Conservation (phyloP, 2,113 vertebrate genomes). For the Dissostichus mawsoni region DNA sequence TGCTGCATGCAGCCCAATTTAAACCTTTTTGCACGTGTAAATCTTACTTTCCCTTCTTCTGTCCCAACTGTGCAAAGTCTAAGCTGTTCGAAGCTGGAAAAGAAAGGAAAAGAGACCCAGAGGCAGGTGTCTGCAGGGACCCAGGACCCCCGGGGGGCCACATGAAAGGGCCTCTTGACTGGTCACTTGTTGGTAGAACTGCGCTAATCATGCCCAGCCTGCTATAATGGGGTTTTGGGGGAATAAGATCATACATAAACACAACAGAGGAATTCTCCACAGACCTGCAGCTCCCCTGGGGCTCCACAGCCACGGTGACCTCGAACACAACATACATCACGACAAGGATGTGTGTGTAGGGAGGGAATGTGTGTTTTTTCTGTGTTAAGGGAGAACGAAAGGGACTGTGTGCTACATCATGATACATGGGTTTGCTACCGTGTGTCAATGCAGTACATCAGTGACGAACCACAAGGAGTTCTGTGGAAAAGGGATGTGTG, state of each 20-base stretch:
- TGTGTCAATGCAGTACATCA: constrained; percentile 37
- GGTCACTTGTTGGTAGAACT: constrained; percentile 62
- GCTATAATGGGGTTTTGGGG: neutral
- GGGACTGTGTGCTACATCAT: neutral
- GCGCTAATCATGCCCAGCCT: constrained; percentile 42
- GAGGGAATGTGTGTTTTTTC: constrained; percentile 5
- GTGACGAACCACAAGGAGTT: constrained; percentile 20
- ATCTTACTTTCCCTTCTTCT: neutral
- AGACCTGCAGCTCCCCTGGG: constrained; percentile 48
- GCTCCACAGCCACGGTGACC: constrained; percentile 14
- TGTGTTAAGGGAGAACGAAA: constrained; percentile 2
- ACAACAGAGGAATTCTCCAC: constrained; percentile 24
- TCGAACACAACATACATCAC: constrained; percentile 29
- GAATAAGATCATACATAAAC: constrained; percentile 2
- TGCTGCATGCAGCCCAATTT: too few relatives aligned
- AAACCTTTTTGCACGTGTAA: too few relatives aligned
- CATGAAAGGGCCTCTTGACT: constrained; percentile 55
- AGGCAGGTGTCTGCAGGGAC: constrained; percentile 10
- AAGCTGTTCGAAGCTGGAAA: neutral
- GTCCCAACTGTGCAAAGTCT: neutral
- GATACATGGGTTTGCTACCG: constrained; percentile 17
- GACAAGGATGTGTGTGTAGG: neutral
- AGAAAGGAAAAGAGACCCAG: neutral
- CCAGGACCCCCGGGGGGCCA: constrained; percentile 33
- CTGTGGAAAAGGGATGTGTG: neutral